Base-by-base conservation (phyloP, 2,888 invertebrate genomes). In the Stenchaetothrips biformis region DNA sequence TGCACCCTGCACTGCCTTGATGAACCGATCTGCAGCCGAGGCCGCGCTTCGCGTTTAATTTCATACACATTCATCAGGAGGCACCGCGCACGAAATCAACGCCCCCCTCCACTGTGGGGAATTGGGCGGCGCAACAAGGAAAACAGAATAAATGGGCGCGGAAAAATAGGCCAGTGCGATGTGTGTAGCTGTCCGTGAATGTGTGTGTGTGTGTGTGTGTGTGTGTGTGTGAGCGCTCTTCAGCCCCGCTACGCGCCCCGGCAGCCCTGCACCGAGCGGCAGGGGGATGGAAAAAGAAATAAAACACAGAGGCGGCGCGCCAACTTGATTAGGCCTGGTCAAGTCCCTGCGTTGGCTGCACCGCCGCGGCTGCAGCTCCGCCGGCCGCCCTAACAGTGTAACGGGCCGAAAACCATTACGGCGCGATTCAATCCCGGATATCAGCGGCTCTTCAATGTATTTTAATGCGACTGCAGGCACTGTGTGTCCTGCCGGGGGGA, bases 401-500 rank as follows among this genome's bases (percentile, higher is more conserved):
- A 18, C 53, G 53, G 53, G 6, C 67, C 25, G 11, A 25, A 74
- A 74, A 74, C 67, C 67, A 74, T 74, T 74, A 74, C 67, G 25
- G 67, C 11, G 11, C 67, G 25, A 74, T 74, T 74, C 67, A 74
- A 74, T 74, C 67, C 67, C 67, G 67, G 67, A 74, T 74, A 74
- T 74, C 67, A 74, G 67, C 67, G 67, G 67, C 67, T 74, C 67
- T 74, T 74, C 67, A 74, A 74, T 74, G 67, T 74, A 74, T 74
- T 74, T 74, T 74, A 74, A 74, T 74, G 8, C 67, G 21, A 25
- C 67, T 21, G 67, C 21, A 25, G 21, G 37, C 37, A 37, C 37
- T 37, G 37, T 37, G 37, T 37, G 37, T 37, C 37, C 37, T 37
- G 37, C 37, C 37, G 37, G 37, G 37, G 37, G 37, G 37, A 37